A percentile compares a stretch with the other conserved stretches of the same genome.
phyloP scores from a whole-genome alignment of 2,113 vertebrate species.

The Podarcis cretensis region DNA sequence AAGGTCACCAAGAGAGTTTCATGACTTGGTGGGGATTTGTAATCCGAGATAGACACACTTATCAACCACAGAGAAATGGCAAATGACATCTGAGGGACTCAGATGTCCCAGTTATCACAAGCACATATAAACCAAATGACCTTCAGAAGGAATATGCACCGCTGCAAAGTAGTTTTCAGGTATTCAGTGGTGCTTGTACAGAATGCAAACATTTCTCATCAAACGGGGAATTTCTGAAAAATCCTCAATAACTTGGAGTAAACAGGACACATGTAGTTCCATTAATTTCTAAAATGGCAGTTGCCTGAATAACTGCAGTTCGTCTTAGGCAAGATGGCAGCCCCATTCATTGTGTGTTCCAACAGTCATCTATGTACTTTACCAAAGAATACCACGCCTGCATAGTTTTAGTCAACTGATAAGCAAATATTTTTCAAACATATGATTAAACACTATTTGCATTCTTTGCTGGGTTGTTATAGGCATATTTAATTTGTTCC shows the following conservation, averaged over 20 bases:
- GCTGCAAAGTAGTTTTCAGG: not conserved
- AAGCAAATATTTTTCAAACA: slow-evolving; percentile 71
- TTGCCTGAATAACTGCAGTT: slow-evolving; percentile 51
- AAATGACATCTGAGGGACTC: not conserved
- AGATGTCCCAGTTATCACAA: not conserved
- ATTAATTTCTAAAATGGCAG: slow-evolving; percentile 39
- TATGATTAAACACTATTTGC: slow-evolving; percentile 65
- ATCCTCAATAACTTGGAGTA: not conserved
- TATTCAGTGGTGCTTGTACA: fast-evolving
- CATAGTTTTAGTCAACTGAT: slow-evolving; percentile 68
- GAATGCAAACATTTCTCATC: not conserved
- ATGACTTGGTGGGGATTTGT: not conserved
- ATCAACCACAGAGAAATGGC: not conserved
- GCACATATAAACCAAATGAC: not conserved
- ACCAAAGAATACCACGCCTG: slow-evolving; percentile 44
- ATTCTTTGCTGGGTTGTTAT: slow-evolving; percentile 67
- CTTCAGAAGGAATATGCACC: not conserved
- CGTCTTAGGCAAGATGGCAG: slow-evolving; percentile 46
- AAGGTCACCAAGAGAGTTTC: not conserved
- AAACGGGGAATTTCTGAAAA: not conserved
- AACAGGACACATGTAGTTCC: slow-evolving; percentile 15
- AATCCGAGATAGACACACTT: not conserved
- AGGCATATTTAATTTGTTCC: slow-evolving; percentile 59
- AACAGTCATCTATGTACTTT: slow-evolving; percentile 55
- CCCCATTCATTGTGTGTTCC: slow-evolving; percentile 24